Conservation (phyloP, 92 coral and sea anemone species). For the Palythoa caribaeorum region DNA sequence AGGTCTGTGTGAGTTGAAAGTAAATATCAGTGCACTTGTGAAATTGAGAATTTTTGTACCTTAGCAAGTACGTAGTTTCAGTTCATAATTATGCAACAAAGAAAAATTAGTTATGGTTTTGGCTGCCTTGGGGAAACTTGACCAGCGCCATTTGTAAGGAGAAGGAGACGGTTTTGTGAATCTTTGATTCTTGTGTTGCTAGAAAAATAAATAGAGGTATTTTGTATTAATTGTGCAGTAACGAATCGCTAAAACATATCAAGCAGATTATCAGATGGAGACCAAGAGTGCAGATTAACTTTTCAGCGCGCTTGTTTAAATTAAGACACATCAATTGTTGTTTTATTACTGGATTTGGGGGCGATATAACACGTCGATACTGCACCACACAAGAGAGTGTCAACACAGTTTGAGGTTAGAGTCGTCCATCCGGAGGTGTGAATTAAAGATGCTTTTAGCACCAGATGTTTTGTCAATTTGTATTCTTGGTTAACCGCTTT, state of each 20-base stretch:
- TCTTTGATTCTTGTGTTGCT: constrained; percentile 28
- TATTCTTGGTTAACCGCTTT: neutral
- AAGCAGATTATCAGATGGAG: constrained; percentile 34
- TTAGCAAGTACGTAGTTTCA: neutral
- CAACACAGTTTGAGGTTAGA: constrained; percentile 11
- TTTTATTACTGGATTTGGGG: constrained; percentile 10
- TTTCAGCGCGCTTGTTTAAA: constrained; percentile 16
- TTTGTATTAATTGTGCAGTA: constrained; percentile 28
- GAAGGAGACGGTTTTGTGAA: neutral
- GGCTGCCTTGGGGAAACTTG: neutral
- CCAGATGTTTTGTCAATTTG: constrained; percentile 31
- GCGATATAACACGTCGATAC: neutral
- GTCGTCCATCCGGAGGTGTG: constrained; percentile 25
- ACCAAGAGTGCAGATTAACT: constrained; percentile 38
- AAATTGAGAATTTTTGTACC: neutral
- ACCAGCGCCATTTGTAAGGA: neutral
- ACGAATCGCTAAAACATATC: constrained; percentile 4
- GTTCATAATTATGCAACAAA: neutral
- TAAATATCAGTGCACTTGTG: neutral
- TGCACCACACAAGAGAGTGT: constrained; percentile 10
- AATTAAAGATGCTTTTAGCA: constrained; percentile 50
- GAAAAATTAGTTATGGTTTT: neutral
- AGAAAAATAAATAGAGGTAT: constrained; percentile 26
- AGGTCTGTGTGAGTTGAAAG: neutral
- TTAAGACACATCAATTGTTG: neutral